Conservation (phyloP, 2,888 invertebrate species). For the Koerneria pararmatus region DNA sequence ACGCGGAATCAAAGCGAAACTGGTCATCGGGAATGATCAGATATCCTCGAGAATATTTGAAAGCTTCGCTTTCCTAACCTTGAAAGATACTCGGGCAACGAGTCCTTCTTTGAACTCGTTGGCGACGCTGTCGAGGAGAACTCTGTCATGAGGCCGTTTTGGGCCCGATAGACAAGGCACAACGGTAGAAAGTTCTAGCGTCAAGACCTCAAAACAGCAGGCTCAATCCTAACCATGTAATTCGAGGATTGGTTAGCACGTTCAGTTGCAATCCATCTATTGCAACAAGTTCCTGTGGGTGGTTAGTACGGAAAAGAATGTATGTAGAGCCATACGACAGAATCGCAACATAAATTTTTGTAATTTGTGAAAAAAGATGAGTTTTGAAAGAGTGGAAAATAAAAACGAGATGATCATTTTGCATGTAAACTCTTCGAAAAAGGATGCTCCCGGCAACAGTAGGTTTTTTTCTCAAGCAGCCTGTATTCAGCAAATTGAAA, state of each 20-base stretch:
- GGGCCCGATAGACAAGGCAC: constrained; percentile 94
- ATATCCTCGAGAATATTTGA: neutral
- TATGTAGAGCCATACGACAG: too few species aligned
- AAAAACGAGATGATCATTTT: too few species aligned
- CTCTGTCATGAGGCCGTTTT: constrained; percentile 91
- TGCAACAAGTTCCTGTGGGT: too few species aligned
- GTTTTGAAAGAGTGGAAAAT: too few species aligned
- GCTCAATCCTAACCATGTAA: neutral
- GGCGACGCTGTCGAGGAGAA: constrained; percentile 76
- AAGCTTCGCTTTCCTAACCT: constrained; percentile 31
- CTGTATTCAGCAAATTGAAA: too few species aligned
- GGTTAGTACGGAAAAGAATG: too few species aligned
- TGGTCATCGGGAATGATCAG: neutral
- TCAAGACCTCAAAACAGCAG: constrained; percentile 68
- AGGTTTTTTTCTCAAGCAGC: too few species aligned
- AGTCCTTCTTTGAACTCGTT: constrained; percentile 81
- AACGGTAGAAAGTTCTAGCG: constrained; percentile 80
- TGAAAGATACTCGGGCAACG: constrained; percentile 73
- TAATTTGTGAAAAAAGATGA: too few species aligned
- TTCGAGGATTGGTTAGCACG: neutral
- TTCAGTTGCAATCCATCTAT: neutral
- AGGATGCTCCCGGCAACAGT: too few species aligned
- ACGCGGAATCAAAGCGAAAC: too few species aligned
- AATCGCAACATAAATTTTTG: too few species aligned
- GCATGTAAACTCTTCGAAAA: too few species aligned